Evolutionary conservation across 2,797 vertebrate genomes (phyloP), one percentile per base, ranked within the genome.

Genomic region (Decapterus maruadsi): DNA sequence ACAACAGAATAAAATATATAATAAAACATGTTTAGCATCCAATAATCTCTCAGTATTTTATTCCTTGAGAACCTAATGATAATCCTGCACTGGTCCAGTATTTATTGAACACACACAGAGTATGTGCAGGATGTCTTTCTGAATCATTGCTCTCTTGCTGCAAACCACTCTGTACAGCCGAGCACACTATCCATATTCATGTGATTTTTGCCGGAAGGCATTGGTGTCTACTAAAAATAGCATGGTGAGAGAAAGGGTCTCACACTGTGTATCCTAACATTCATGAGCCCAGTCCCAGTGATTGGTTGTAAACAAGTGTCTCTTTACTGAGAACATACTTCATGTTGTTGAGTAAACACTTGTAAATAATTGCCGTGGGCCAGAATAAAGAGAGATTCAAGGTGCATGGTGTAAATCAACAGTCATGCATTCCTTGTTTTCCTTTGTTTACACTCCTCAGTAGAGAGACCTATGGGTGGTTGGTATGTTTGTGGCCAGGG

Each of bases 181-280:
- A 93, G 91, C 92, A 81, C 89, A 89, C 84, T 90, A 94, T 96
- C 94, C 94, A 96, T 96, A 96, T 96, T 96, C 94, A 96, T 96
- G 94, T 86, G 89, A 91, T 93, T 93, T 94, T 94, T 93, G 94
- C 95, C 90, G 84, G 86, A 89, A 95, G 95, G 95, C 94, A 95
- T 91, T 91, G 93, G 92, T 91, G 91, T 94, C 90, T 93, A 91
- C 95, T 95, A 96, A 95, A 95, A 95, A 96, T 96, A 96, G 94
- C 92, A 82, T 78, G 82, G 86, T 86, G 93, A 94, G 93, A 93
- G 91, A 94, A 93, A 94, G 91, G 91, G 91, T 88, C 92, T 93
- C 89, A 83, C 92, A 89, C 82, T 91, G 90, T 88, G 88, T 84
- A 87, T 92, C 87, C 84, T 85, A 90, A 92, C 85, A 90, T 94